Evolutionary conservation across 2,888 invertebrate species (phyloP), one percentile per base, ranked within the genome.

Genomic region (Latrodectus elegans): DNA sequence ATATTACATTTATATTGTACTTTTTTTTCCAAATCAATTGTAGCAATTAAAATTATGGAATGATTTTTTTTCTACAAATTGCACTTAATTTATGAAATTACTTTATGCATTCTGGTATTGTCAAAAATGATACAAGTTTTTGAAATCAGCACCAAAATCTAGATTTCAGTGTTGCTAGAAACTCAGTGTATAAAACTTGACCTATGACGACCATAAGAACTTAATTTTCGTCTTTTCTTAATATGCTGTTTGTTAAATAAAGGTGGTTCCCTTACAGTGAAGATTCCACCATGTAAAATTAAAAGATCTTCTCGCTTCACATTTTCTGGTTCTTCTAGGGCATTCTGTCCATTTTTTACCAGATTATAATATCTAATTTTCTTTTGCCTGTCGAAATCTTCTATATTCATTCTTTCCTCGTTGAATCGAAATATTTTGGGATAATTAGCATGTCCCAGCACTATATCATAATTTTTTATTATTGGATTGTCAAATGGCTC

Each of bases 361-460:
- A 83, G 60, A 22, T 52, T 79, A 17, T 79, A 79, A n/a, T 65
- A 77, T 26, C 84, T 82, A 26, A 83, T 55, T 64, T 89, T 89
- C 75, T 89, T 89, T 52, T 85, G 64, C 64, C 77, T 87, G 26
- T 89, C 89, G 78, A 89, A 89, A 14, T 89, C 89, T 51, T 85
- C 84, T 6, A 89, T 89, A 49, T 89, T 89, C 17, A 89, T 88
- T 49, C 89, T 84, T 80, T 89, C 89, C 17, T 89, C 89, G 26
- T 89, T 89, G 74, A 89, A 89, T n/a, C 88, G 76, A 60, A 89
- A 89, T 68, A 89, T 89, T 67, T 89, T 89, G 10, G 89, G 89
- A 22, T 89, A 89, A 11, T 73, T 74, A 11, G 65, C 72, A 12
- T 84, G 81, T 17, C 88, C 84, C 0, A 88, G 72, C 10, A 88